phyloP scores from a whole-genome alignment of 2,888 invertebrate species.

The Noctua janthe region DNA sequence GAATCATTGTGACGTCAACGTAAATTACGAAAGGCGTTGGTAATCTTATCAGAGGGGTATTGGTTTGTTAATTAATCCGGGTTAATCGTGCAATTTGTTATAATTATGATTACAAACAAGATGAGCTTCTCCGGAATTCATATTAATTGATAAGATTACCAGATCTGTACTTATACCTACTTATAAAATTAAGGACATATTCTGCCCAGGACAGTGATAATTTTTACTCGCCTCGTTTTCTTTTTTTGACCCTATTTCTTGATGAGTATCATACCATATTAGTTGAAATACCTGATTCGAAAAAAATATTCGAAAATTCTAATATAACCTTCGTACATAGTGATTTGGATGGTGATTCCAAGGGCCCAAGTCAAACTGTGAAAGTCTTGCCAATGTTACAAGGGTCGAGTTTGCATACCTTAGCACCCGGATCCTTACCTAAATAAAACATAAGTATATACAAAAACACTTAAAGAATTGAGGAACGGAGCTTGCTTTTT shows the following conservation, averaged over 20 bases:
- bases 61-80: conserved; percentile 18
- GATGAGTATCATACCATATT: neutral
- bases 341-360: conserved; percentile 12
- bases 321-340: neutral
- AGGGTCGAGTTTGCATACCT: conserved; percentile 14
- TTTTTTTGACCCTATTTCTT: neutral
- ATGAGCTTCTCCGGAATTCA: conserved; percentile 3
- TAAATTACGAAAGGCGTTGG: neutral
- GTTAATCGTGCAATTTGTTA: conserved; percentile 12
- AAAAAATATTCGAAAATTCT: neutral
- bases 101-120: conserved; percentile 30
- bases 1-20: conserved; percentile 21
- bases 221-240: neutral
- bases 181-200: conserved; percentile 1
- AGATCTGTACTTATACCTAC: neutral
- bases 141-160: conserved; percentile 16
- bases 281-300: conserved; percentile 1
- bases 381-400: conserved; percentile 16
- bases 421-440: neutral
- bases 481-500: conserved; percentile 10
- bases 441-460: conserved; percentile 22
- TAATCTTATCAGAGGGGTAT: conserved; percentile 11
- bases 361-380: neutral
- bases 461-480: conserved; percentile 14
- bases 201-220: neutral